These are phyloP conservation scores for Conops quadrifasciatus DNA, from an alignment of 2,888 invertebrate genomes.

Conservation along the genomic window DNA sequence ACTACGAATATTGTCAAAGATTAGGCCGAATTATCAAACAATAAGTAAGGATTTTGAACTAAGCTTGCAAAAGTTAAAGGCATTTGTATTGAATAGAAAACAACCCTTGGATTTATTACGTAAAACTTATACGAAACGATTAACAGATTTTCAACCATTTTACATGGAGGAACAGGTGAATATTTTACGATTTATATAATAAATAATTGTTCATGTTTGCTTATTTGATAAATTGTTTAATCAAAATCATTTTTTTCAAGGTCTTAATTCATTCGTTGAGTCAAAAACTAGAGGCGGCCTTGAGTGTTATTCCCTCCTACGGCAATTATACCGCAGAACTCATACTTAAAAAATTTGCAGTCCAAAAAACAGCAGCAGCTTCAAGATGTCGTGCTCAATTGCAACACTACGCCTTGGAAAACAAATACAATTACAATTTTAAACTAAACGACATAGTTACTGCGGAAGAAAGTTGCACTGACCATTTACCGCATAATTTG, in stretches of 20 bases:
- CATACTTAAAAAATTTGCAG: slow-evolving; percentile 51
- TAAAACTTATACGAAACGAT: slow-evolving; percentile 57
- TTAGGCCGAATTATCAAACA: slow-evolving; percentile 43
- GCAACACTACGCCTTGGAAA: slow-evolving; percentile 19
- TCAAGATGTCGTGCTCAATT: slow-evolving; percentile 47
- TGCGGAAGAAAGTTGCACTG: slow-evolving; percentile 40
- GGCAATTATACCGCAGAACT: slow-evolving; percentile 51
- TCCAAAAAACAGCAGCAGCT: slow-evolving; percentile 50
- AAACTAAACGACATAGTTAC: slow-evolving; percentile 37
- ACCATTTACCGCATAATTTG: slow-evolving; percentile 38
- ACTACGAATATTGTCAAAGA: slow-evolving; percentile 53
- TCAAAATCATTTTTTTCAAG: slow-evolving; percentile 38
- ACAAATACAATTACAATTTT: slow-evolving; percentile 36
- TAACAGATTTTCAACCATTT: slow-evolving; percentile 58
- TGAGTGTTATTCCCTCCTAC: slow-evolving; percentile 54
- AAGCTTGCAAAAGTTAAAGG: slow-evolving; percentile 47
- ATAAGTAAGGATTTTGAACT: slow-evolving; percentile 44
- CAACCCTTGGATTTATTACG: slow-evolving; percentile 55
- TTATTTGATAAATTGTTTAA: no score
- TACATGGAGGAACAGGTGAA: slow-evolving; percentile 53
- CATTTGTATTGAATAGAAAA: slow-evolving; percentile 51
- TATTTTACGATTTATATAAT: background rate
- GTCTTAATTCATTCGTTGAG: slow-evolving; percentile 46
- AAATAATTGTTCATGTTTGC: background rate
- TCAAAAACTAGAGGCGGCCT: slow-evolving; percentile 50